These are phyloP conservation scores for Scaptomyza polygonia DNA, from an alignment of 2,888 invertebrate genomes.

Conservation along the genomic window DNA sequence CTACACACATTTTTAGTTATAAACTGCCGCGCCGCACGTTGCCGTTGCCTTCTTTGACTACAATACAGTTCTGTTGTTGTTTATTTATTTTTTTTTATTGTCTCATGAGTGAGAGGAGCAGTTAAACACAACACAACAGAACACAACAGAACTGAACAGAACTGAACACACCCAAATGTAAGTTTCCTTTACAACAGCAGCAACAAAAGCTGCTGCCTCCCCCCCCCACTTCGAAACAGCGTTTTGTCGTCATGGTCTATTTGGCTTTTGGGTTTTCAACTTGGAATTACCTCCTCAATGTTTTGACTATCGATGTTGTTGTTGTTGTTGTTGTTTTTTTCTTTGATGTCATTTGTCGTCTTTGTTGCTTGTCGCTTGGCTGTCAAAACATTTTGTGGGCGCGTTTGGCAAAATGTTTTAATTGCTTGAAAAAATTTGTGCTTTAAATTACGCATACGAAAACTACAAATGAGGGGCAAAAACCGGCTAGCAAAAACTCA, in stretches of 20 bases:
- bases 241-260: slow-evolving; percentile 66
- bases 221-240: no score
- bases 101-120: slow-evolving; percentile 39
- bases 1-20: slow-evolving; percentile 43
- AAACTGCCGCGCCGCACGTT: slow-evolving; percentile 31
- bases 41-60: slow-evolving; percentile 14
- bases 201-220: slow-evolving; percentile 16
- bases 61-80: slow-evolving; percentile 33
- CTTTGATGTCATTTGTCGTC: slow-evolving; percentile 16
- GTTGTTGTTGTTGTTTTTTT: background rate
- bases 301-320: slow-evolving; percentile 4
- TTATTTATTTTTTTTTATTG: slow-evolving; percentile 27
- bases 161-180: slow-evolving; percentile 59
- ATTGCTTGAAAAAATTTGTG: slow-evolving; percentile 50
- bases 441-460: slow-evolving; percentile 41
- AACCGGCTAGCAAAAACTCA: slow-evolving; percentile 15
- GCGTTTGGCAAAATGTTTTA: slow-evolving; percentile 67
- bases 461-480: slow-evolving; percentile 24
- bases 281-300: slow-evolving; percentile 30
- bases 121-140: background rate
- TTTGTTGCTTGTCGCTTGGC: slow-evolving; percentile 32
- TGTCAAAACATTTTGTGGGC: slow-evolving; percentile 56
- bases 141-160: slow-evolving; percentile 13
- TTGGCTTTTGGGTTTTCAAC: slow-evolving; percentile 67
- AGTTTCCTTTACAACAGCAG: slow-evolving; percentile 38